Percentiles rank a stretch among this genome's conserved stretches.
phyloP scores from a whole-genome alignment of 2,888 invertebrate genomes.

The Melitaea athalia region DNA sequence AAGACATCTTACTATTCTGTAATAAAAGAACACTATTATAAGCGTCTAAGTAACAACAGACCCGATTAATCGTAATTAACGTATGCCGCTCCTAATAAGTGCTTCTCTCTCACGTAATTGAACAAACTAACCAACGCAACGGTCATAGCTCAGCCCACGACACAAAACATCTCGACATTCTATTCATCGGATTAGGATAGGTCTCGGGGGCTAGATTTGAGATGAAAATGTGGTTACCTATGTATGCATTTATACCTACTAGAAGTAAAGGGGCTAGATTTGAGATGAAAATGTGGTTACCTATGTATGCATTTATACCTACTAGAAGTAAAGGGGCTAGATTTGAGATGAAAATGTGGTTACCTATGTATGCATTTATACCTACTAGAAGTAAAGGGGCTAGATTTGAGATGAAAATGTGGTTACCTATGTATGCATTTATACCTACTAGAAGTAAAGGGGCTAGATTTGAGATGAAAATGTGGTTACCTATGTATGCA shows the following conservation, averaged over 20 bases:
- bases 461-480: background rate
- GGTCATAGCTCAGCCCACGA: slow-evolving; percentile 43
- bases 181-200: slow-evolving; percentile 6
- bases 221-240: background rate
- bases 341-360: background rate
- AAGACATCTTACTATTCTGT: too few species aligned
- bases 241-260: background rate
- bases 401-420: background rate
- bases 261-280: background rate
- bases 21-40: background rate
- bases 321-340: background rate
- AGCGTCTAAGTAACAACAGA: background rate
- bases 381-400: background rate
- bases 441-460: background rate
- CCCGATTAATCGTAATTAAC: background rate
- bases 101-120: slow-evolving; percentile 45
- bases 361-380: background rate
- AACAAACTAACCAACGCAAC: slow-evolving; percentile 48
- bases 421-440: background rate
- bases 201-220: slow-evolving; percentile 3
- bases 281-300: background rate
- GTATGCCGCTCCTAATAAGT: background rate
- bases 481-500: background rate
- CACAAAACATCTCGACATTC: slow-evolving; percentile 43
- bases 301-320: background rate